Percentiles rank a stretch among this genome's conserved stretches.
Conservation (phyloP, 2,888 invertebrate species). For the Horisme vitalbata region DNA sequence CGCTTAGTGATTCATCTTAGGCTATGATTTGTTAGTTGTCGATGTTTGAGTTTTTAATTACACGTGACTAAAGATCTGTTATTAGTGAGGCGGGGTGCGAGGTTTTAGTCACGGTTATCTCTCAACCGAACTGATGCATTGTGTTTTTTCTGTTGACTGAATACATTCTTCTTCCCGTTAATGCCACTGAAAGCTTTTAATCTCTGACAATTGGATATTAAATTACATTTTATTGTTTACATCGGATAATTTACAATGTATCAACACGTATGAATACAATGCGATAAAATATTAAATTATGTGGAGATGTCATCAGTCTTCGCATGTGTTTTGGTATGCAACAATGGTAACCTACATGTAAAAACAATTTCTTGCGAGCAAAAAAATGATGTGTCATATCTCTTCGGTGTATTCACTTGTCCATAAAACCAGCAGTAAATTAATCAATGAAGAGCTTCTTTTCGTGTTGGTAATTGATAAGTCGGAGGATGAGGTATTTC, state of each 20-base stretch:
- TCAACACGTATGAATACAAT: conserved; percentile 42
- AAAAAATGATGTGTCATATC: conserved; percentile 67
- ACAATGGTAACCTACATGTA: conserved; percentile 57
- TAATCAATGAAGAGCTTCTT: conserved; percentile 9
- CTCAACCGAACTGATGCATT: conserved; percentile 48
- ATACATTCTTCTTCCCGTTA: conserved; percentile 28
- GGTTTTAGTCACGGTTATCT: conserved; percentile 66
- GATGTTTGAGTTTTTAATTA: conserved; percentile 80
- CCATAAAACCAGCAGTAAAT: conserved; percentile 31
- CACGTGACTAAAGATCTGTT: conserved; percentile 73
- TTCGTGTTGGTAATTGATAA: background rate
- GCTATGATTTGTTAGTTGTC: conserved; percentile 73
- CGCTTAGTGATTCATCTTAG: conserved; percentile 65
- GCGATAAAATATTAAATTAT: conserved; percentile 61
- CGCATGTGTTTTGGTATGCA: conserved; percentile 52
- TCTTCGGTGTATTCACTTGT: conserved; percentile 54
- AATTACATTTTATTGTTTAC: conserved; percentile 46
- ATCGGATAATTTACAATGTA: conserved; percentile 44
- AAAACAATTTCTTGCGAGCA: conserved; percentile 35
- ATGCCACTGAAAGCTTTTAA: conserved; percentile 40
- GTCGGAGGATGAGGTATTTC: background rate
- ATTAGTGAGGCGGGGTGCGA: conserved; percentile 69
- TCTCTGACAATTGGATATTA: conserved; percentile 50
- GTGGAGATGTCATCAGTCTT: conserved; percentile 68
- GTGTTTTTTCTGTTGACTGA: conserved; percentile 42